phyloP scores from a whole-genome alignment of 2,888 invertebrate genomes.

The Abrostola triplasia region DNA sequence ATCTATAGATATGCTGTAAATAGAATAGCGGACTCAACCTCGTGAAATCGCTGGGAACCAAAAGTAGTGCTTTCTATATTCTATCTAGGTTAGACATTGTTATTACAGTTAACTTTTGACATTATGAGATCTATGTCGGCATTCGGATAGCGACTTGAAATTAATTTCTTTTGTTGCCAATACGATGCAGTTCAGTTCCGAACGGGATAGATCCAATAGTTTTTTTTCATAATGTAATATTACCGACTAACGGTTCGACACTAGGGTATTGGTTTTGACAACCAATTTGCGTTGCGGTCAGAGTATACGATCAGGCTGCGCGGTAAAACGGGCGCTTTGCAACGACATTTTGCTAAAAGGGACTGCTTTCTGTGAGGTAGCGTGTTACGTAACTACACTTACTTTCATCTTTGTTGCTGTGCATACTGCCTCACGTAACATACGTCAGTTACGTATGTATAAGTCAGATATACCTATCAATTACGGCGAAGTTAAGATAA shows the following conservation, averaged over 20 bases:
- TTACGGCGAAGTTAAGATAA: too few species aligned
- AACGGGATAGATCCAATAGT: too few species aligned
- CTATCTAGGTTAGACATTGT: slow-evolving; percentile 47
- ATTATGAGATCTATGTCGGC: slow-evolving; percentile 37
- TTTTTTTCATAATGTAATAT: too few species aligned
- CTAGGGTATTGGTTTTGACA: too few species aligned
- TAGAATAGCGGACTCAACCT: slow-evolving; percentile 3
- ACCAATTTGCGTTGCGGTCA: slow-evolving; percentile 4
- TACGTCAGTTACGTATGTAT: background rate
- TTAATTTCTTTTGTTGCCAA: slow-evolving; percentile 22
- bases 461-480: too few species aligned
- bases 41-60: slow-evolving; percentile 18
- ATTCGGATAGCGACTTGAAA: slow-evolving; percentile 9
- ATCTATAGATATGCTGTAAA: background rate
- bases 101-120: slow-evolving; percentile 33
- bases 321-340: slow-evolving; percentile 7
- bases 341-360: slow-evolving; percentile 6
- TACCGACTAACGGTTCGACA: too few species aligned
- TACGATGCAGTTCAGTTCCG: slow-evolving; percentile 2
- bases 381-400: background rate
- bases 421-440: background rate
- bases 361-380: slow-evolving; percentile 4
- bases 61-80: slow-evolving; percentile 42
- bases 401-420: background rate
- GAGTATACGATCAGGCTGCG: slow-evolving; percentile 1